A percentile compares a stretch with the other conserved stretches of the same genome.
Evolutionary conservation across 2,113 vertebrate genomes (phyloP).

Genomic region (Hypanus sabinus): DNA sequence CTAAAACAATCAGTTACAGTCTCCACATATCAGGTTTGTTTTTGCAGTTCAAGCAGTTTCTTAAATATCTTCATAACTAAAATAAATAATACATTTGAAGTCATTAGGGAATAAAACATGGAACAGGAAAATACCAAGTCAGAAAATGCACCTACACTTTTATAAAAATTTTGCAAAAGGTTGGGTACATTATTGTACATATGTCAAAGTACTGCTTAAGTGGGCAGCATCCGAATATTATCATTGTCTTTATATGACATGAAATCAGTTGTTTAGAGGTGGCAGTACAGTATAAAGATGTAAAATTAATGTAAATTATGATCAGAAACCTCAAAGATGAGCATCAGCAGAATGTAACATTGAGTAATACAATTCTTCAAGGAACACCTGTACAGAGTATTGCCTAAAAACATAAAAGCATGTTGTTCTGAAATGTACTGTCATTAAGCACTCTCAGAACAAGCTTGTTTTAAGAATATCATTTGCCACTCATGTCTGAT

Average conservation of each 20-base stretch:
- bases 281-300: too few relatives aligned
- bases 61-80: not conserved
- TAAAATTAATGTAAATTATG: too few relatives aligned
- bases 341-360: not conserved
- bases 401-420: too few relatives aligned
- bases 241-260: too few relatives aligned
- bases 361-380: too few relatives aligned
- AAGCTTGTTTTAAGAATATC: too few relatives aligned
- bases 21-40: not conserved
- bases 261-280: too few relatives aligned
- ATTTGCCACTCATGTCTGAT: too few relatives aligned
- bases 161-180: not conserved
- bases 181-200: not conserved
- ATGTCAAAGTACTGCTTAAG: not conserved
- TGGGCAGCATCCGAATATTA: not conserved
- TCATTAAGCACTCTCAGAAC: too few relatives aligned
- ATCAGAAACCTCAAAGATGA: not conserved
- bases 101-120: not conserved
- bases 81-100: not conserved
- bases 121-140: not conserved
- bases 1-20: not conserved
- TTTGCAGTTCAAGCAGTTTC: not conserved
- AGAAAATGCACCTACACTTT: not conserved
- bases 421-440: too few relatives aligned
- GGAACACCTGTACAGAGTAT: too few relatives aligned